Percentiles rank a stretch among this genome's conserved stretches.
Evolutionary conservation across 2,113 vertebrate genomes (phyloP).

Genomic region (Elephantulus edwardii): DNA sequence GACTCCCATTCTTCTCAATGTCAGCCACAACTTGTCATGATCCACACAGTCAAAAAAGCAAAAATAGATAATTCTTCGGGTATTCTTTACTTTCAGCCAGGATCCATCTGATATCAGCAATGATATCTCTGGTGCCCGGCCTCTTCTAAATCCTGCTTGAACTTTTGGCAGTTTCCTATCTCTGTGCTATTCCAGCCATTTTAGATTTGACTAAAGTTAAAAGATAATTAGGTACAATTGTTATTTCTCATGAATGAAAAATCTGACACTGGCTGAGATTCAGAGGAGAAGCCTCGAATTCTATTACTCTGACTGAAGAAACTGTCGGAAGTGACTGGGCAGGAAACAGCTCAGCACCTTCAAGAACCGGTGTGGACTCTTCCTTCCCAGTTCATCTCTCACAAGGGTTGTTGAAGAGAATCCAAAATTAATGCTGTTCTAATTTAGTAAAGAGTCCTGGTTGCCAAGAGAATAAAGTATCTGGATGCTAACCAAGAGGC

Average conservation of each 20-base stretch:
- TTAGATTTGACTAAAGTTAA: conserved; percentile 32
- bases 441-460: not conserved
- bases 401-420: not conserved
- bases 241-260: not conserved
- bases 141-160: too few relatives aligned
- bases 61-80: too few relatives aligned
- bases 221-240: not conserved
- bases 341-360: not conserved
- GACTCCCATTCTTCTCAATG: too few relatives aligned
- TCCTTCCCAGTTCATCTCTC: not conserved
- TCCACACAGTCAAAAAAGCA: too few relatives aligned
- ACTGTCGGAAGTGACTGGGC: not conserved
- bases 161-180: too few relatives aligned
- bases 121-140: too few relatives aligned
- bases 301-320: not conserved
- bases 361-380: not conserved
- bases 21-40: too few relatives aligned
- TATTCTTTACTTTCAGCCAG: too few relatives aligned
- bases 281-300: not conserved
- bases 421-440: not conserved
- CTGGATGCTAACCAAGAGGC: too few relatives aligned
- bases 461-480: too few relatives aligned
- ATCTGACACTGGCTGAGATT: not conserved
- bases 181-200: too few relatives aligned
- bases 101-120: too few relatives aligned